phyloP scores from a whole-genome alignment of 2,113 vertebrate genomes.

The Mormyrus lacerda region DNA sequence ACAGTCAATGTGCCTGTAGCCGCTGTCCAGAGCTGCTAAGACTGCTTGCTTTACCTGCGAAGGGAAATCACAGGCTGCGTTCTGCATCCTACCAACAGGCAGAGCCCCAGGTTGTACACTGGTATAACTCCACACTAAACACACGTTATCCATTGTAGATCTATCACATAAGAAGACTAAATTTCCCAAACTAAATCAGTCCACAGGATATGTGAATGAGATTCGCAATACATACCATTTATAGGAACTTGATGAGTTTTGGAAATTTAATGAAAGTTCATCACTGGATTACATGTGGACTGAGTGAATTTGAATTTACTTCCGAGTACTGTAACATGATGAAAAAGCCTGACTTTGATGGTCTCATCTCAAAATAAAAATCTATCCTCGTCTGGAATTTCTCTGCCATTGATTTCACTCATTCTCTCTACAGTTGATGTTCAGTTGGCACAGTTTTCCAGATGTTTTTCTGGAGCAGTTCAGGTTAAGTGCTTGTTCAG shows the following conservation, averaged over 20 bases:
- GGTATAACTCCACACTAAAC: neutral
- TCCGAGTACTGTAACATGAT: neutral
- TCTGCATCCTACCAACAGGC: neutral
- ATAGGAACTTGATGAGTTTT: neutral
- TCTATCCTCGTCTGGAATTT: neutral
- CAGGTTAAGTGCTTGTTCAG: neutral
- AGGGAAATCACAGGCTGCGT: neutral
- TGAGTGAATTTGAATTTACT: neutral
- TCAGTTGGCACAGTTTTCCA: neutral
- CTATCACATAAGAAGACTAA: neutral
- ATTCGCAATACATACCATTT: neutral
- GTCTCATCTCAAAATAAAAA: neutral
- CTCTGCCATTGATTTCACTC: neutral
- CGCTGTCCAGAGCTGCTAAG: slow-evolving; percentile 55
- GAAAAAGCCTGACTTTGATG: neutral
- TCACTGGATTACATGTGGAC: neutral
- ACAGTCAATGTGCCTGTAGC: slow-evolving; percentile 64
- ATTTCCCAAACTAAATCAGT: neutral
- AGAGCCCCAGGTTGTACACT: neutral
- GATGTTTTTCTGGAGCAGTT: neutral
- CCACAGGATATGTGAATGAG: neutral
- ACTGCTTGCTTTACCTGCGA: slow-evolving; percentile 60
- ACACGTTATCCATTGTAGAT: neutral
- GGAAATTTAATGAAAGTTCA: neutral
- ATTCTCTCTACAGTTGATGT: neutral